These are phyloP conservation scores for Parasteatoda lunata DNA, from an alignment of 2,888 invertebrate species.

Conservation along the genomic window DNA sequence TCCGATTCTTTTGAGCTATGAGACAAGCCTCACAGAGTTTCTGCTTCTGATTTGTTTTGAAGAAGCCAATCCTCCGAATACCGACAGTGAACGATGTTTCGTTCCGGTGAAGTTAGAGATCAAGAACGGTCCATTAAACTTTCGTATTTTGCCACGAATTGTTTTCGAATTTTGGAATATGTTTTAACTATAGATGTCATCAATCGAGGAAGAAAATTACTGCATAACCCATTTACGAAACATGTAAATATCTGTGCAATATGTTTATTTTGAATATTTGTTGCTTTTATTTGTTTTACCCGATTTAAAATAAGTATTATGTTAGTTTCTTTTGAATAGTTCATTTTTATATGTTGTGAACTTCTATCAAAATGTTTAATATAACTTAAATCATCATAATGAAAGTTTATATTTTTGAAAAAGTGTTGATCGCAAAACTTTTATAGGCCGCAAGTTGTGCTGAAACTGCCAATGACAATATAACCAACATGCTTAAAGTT, in stretches of 20 bases:
- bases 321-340: background rate
- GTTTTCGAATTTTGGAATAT: constrained; percentile 6
- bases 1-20: too few relatives aligned
- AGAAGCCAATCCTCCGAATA: too few relatives aligned
- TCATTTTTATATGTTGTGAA: background rate
- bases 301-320: background rate
- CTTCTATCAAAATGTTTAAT: background rate
- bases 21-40: too few relatives aligned
- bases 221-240: too few relatives aligned
- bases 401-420: background rate
- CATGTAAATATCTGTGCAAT: too few relatives aligned
- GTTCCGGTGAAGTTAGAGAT: constrained; percentile 33
- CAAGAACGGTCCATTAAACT: background rate
- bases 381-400: background rate
- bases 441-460: constrained; percentile 20
- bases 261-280: background rate
- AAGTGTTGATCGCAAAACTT: constrained; percentile 3
- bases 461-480: constrained; percentile 31
- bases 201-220: too few relatives aligned
- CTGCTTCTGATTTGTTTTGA: too few relatives aligned
- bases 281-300: background rate
- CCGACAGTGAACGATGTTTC: too few relatives aligned
- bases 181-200: too few relatives aligned
- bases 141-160: constrained; percentile 6
- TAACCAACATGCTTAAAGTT: constrained; percentile 63